phyloP scores from a whole-genome alignment of 2,888 invertebrate genomes.

The Muschampia plurimacula region DNA sequence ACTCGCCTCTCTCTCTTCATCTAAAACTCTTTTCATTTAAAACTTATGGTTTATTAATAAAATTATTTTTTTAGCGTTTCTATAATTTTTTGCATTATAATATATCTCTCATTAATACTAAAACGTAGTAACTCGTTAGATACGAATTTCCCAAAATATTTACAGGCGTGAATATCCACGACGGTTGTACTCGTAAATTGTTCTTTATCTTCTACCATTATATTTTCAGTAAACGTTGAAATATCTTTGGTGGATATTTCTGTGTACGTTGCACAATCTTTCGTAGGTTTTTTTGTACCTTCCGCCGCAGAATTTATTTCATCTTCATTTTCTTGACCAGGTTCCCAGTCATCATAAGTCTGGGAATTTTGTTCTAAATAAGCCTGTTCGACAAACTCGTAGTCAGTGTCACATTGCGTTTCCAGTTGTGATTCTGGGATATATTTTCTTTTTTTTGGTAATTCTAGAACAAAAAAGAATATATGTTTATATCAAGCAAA shows the following conservation, averaged over 20 bases:
- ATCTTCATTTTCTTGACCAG: neutral
- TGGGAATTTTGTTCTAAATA: too few relatives aligned
- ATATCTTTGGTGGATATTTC: neutral
- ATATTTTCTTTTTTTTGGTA: too few relatives aligned
- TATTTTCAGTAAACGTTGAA: too few relatives aligned
- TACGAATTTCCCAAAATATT: constrained; percentile 44
- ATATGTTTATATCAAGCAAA: too few relatives aligned
- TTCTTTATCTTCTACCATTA: neutral
- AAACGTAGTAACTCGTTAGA: constrained; percentile 44
- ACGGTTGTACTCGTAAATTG: neutral
- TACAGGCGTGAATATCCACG: constrained; percentile 41
- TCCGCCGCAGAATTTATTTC: constrained; percentile 5
- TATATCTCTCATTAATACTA: constrained; percentile 42
- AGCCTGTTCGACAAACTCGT: too few relatives aligned
- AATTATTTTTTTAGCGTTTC: constrained; percentile 38
- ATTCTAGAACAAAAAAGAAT: too few relatives aligned
- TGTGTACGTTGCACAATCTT: constrained; percentile 15
- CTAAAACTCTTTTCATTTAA: too few relatives aligned
- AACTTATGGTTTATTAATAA: too few relatives aligned
- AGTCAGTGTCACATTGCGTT: too few relatives aligned
- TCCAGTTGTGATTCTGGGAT: too few relatives aligned
- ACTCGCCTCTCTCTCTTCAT: too few relatives aligned
- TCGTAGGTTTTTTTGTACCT: constrained; percentile 5
- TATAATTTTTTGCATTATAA: constrained; percentile 43
- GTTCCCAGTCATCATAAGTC: constrained; percentile 4